Evolutionary conservation across 2,113 vertebrate species (phyloP).

Genomic region (Thamnophis sirtalis): DNA sequence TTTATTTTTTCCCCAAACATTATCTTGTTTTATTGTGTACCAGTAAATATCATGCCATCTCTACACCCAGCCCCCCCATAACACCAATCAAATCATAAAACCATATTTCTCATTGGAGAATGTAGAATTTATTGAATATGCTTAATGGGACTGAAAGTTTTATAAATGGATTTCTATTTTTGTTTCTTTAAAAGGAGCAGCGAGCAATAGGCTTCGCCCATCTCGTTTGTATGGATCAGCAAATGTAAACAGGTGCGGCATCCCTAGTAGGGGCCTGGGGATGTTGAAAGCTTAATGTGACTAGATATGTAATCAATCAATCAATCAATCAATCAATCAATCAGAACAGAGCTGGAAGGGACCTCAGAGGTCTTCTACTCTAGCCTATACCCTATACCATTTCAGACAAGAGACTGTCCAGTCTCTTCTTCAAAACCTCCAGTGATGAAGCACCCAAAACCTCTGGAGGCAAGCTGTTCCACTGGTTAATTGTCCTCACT

Average conservation of each 20-base stretch:
- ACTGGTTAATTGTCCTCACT: no score
- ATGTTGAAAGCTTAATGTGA: slow-evolving; percentile 35
- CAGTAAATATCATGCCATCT: slow-evolving; percentile 75
- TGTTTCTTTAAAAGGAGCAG: slow-evolving; percentile 23
- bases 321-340: no score
- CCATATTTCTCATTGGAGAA: slow-evolving; percentile 68
- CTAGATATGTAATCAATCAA: slow-evolving; percentile 10
- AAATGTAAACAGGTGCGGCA: slow-evolving; percentile 57
- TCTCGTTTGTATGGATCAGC: slow-evolving; percentile 40
- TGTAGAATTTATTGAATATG: slow-evolving; percentile 62
- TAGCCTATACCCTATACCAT: no score
- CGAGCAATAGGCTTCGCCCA: slow-evolving; percentile 22
- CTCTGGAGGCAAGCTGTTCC: no score
- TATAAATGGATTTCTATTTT: slow-evolving; percentile 47
- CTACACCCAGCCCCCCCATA: neutral
- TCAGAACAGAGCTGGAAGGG: no score
- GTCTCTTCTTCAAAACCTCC: no score
- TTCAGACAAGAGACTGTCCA: no score
- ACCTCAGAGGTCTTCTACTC: no score
- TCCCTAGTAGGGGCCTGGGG: slow-evolving; percentile 1
- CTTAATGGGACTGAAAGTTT: slow-evolving; percentile 62
- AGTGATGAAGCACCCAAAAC: no score
- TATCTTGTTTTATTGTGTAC: slow-evolving; percentile 82
- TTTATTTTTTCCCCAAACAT: slow-evolving; percentile 81
- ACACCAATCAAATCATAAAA: slow-evolving; percentile 69